These are phyloP conservation scores for Petroica traversi DNA, from an alignment of 2,113 vertebrate genomes.

Conservation along the genomic window DNA sequence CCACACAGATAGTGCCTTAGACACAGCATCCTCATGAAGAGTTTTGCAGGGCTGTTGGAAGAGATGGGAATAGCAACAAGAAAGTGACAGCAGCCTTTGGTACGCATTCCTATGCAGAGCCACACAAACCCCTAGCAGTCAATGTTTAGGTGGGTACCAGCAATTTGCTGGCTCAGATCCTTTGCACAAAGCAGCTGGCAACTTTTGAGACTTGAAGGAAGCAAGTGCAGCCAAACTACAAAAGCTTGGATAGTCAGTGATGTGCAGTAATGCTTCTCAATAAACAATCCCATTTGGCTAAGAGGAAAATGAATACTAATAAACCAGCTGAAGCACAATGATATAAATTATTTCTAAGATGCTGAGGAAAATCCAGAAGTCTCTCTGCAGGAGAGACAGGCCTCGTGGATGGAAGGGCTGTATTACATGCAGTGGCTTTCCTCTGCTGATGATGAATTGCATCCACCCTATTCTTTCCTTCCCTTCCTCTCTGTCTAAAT, in stretches of 20 bases:
- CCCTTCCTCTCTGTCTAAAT: not conserved
- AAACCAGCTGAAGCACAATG: not conserved
- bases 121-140: not conserved
- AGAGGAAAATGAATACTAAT: constrained; percentile 7
- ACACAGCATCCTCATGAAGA: not conserved
- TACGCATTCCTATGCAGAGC: not conserved
- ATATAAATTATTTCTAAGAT: constrained; percentile 8
- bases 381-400: not conserved
- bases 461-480: not conserved
- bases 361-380: not conserved
- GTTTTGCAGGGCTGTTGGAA: not conserved
- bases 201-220: not conserved
- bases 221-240: not conserved
- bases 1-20: not conserved
- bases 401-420: not conserved
- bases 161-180: not conserved
- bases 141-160: not conserved
- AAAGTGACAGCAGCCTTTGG: not conserved
- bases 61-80: not conserved
- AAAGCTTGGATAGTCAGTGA: not conserved
- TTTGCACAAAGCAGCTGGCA: not conserved
- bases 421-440: not conserved
- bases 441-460: not conserved
- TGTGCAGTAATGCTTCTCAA: not conserved
- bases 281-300: constrained; percentile 18